Percentiles rank a stretch among this genome's conserved stretches.
phyloP scores from a whole-genome alignment of 1,140 invertebrate genomes.

The Kradibia gibbosae region DNA sequence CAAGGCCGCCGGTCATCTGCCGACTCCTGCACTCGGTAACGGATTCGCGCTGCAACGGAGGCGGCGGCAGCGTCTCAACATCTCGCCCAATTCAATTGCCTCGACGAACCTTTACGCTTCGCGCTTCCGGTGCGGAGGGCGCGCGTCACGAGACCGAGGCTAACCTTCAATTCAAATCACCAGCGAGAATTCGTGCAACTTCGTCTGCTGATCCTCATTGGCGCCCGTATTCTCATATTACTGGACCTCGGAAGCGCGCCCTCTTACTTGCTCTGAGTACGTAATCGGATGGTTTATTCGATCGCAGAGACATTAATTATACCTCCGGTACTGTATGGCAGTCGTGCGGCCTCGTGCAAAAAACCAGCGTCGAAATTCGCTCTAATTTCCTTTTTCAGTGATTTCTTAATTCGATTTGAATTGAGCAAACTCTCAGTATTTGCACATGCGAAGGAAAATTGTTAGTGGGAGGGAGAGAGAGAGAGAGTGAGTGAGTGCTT shows the following conservation, averaged over 20 bases:
- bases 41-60: too few relatives aligned
- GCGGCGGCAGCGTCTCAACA: too few relatives aligned
- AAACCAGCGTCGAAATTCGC: background rate
- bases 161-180: slow-evolving; percentile 45
- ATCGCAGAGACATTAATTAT: background rate
- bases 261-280: background rate
- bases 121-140: too few relatives aligned
- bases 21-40: too few relatives aligned
- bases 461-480: too few relatives aligned
- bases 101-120: background rate
- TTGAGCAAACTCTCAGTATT: too few relatives aligned
- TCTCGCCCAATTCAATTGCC: too few relatives aligned
- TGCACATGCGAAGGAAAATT: too few relatives aligned
- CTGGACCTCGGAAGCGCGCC: too few relatives aligned
- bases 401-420: too few relatives aligned
- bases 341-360: background rate
- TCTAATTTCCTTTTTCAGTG: too few relatives aligned
- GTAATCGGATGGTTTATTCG: background rate
- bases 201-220: slow-evolving; percentile 8
- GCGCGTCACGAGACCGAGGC: slow-evolving; percentile 23
- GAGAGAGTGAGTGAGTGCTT: slow-evolving; percentile 7
- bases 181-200: background rate
- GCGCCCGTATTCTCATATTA: background rate
- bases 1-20: background rate
- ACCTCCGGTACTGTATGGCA: background rate